Base-by-base conservation (phyloP, 2,113 vertebrate genomes). In the Indicator indicator region DNA sequence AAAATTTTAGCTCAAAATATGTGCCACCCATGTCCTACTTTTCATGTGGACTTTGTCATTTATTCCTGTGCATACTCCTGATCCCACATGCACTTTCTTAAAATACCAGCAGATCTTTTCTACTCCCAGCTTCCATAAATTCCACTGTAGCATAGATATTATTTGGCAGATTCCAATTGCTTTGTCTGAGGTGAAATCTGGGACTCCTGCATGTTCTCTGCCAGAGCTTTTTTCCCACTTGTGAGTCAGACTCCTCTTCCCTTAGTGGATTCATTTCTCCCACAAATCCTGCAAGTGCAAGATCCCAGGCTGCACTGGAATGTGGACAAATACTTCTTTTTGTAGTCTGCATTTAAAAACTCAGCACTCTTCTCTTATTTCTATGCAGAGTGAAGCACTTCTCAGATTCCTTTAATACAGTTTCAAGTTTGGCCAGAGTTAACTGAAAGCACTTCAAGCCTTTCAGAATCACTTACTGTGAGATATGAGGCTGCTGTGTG, bases 401-500 rank as follows among this genome's bases (percentile, higher is more conserved):
- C n/a, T 76, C 62, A n/a, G 55, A 63, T 64, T 54, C 55, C 60
- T 81, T 84, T 90, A 80, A 90, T 84, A 68, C 33, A 81, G 70
- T 80, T 90, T 84, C 59, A 64, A 30, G 88, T 58, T 64, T 88
- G 64, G 36, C 32, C 70, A 27, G 72, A 79, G 75, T 85, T 68
- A 90, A 77, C 70, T 77, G 74, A 88, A 88, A 93, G 72, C 83
- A 44, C 55, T 55, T 88, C n/a, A 88, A 88, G 74, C 59, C 52
- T 64, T 95, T 95, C 87, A 88, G 75, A 81, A 73, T 32, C 9
- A 1, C 55, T 88, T 81, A 68, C 55, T 69, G 48, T 95, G 83
- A 90, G 87, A 90, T 77, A 93, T 76, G 59, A 76, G 52, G 65
- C 72, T 68, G 7, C 83, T 77, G 83, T 8, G 59, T 76, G 58